Evolutionary conservation across 37 sponge, comb jelly and placozoan species (phyloP).

Genomic region (Theonella swinhoei): DNA sequence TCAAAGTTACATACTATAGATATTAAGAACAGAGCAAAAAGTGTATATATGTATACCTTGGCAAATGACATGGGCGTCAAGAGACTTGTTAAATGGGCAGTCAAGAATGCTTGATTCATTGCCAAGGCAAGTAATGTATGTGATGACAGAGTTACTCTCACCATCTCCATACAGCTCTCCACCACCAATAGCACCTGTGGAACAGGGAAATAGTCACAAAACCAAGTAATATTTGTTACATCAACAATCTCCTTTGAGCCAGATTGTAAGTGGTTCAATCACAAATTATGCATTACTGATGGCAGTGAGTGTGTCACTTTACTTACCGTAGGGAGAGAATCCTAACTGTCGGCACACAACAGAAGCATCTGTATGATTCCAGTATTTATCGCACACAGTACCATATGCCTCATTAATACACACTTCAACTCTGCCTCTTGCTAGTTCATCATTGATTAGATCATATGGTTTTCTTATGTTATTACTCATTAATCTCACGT

Average conservation of each 20-base stretch:
- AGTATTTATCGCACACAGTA: slow-evolving; percentile 31
- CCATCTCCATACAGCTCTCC: background rate
- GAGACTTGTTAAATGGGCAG: background rate
- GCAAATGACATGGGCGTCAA: slow-evolving; percentile 14
- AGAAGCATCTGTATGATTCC: slow-evolving; percentile 16
- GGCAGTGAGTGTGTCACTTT: too few species aligned
- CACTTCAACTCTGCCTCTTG: slow-evolving; percentile 34
- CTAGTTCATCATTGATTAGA: slow-evolving; percentile 28
- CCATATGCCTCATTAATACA: slow-evolving; percentile 23
- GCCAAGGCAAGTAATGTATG: slow-evolving; percentile 2
- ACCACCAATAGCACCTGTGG: background rate
- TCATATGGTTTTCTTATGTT: background rate
- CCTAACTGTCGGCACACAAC: slow-evolving; percentile 39
- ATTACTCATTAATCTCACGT: slow-evolving; percentile 5
- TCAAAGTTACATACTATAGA: too few species aligned
- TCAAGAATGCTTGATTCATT: background rate
- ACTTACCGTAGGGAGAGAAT: slow-evolving; percentile 27
- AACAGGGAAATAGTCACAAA: too few species aligned
- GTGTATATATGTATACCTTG: too few species aligned
- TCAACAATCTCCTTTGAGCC: too few species aligned
- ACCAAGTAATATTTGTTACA: too few species aligned
- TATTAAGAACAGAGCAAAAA: too few species aligned
- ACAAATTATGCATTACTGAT: too few species aligned
- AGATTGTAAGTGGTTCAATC: too few species aligned
- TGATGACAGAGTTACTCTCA: background rate